A percentile compares a stretch with the other conserved stretches of the same genome.
These are phyloP conservation scores for Sphinx pinastri DNA, from an alignment of 2,888 invertebrate species.

Conservation along the genomic window DNA sequence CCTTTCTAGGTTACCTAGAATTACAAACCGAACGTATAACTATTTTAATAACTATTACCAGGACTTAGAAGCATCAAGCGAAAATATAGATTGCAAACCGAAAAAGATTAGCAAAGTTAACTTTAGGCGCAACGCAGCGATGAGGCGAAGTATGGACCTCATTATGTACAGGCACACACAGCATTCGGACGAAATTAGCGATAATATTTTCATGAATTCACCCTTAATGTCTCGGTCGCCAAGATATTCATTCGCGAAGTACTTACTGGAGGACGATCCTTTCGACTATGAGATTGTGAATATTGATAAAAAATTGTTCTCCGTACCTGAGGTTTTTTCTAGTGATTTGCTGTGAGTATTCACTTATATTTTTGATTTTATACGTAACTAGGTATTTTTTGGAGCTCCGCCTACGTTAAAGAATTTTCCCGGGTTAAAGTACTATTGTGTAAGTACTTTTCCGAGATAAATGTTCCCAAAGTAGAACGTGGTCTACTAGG, in stretches of 20 bases:
- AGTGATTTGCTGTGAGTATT: conserved; percentile 29
- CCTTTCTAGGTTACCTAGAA: too few relatives aligned
- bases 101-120: conserved; percentile 51
- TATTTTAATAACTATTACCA: background rate
- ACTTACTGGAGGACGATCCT: conserved; percentile 66
- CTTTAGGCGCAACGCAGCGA: conserved; percentile 45
- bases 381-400: background rate
- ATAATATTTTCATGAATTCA: conserved; percentile 38
- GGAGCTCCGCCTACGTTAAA: too few relatives aligned
- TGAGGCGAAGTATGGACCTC: conserved; percentile 45
- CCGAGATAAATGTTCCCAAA: too few relatives aligned
- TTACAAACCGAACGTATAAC: too few relatives aligned
- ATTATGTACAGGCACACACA: conserved; percentile 39
- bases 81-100: conserved; percentile 37
- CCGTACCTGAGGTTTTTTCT: conserved; percentile 42
- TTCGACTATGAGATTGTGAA: conserved; percentile 78
- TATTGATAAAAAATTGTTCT: conserved; percentile 62
- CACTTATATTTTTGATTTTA: background rate
- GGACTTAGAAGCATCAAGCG: conserved; percentile 33
- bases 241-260: conserved; percentile 12
- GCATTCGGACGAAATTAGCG: conserved; percentile 58
- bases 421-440: too few relatives aligned
- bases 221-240: conserved; percentile 38
- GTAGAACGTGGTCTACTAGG: too few relatives aligned
- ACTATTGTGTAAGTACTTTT: too few relatives aligned